These are phyloP conservation scores for Nesospiza acunhae DNA, from an alignment of 2,113 vertebrate genomes.

Conservation along the genomic window DNA sequence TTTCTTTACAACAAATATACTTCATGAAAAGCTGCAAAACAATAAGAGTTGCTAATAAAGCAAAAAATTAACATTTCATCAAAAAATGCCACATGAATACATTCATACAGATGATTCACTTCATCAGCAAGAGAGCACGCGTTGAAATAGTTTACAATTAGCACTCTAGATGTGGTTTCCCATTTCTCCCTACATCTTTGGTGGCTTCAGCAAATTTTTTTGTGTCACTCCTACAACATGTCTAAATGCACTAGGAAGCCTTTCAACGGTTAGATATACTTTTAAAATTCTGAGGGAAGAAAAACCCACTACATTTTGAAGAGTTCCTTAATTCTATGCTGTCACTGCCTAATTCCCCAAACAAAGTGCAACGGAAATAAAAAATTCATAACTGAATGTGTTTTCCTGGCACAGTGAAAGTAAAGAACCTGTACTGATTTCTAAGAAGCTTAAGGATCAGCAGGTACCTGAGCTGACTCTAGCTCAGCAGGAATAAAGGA, in stretches of 20 bases:
- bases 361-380: neutral
- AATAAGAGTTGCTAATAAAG: conserved; percentile 57
- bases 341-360: neutral
- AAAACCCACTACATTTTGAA: neutral
- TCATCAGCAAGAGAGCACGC: conserved; percentile 54
- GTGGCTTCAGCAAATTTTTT: conserved; percentile 41
- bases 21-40: conserved; percentile 56
- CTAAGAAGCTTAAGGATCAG: neutral
- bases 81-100: conserved; percentile 64
- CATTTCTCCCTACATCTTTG: conserved; percentile 32
- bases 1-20: conserved; percentile 47
- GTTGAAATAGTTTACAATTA: conserved; percentile 55
- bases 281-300: neutral
- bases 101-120: conserved; percentile 49
- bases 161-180: conserved; percentile 51
- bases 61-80: conserved; percentile 60
- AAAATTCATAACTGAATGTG: neutral
- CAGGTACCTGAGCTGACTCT: neutral
- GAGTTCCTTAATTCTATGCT: neutral
- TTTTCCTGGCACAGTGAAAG: neutral
- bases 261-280: conserved; percentile 18
- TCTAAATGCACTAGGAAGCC: conserved; percentile 19
- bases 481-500: neutral
- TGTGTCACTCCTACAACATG: neutral
- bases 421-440: neutral